Evolutionary conservation across 2,888 invertebrate species (phyloP).

Genomic region (Caenorhabditis sp.): DNA sequence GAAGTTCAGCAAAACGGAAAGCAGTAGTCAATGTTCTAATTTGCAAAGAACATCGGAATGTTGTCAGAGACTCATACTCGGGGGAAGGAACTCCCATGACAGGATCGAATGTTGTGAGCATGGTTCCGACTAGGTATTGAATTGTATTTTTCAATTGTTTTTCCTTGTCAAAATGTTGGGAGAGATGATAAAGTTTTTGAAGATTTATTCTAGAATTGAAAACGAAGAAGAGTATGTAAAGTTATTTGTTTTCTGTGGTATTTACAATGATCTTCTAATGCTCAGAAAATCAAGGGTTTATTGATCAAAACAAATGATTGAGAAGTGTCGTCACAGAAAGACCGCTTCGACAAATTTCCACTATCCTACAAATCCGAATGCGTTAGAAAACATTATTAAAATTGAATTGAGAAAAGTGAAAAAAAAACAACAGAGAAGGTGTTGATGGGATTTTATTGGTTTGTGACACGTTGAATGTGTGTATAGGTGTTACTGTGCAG

Average conservation of each 20-base stretch:
- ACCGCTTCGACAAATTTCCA: slow-evolving; percentile 51
- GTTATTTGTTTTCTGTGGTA: slow-evolving; percentile 7
- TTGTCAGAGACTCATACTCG: slow-evolving; percentile 34
- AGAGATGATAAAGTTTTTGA: slow-evolving; percentile 1
- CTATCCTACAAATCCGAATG: slow-evolving; percentile 60
- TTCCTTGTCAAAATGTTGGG: neutral
- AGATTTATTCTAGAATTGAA: slow-evolving; percentile 35
- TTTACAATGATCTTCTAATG: slow-evolving; percentile 51
- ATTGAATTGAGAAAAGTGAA: neutral
- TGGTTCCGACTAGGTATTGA: slow-evolving; percentile 30
- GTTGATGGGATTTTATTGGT: slow-evolving; percentile 47
- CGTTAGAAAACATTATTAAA: slow-evolving; percentile 41
- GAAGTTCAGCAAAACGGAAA: slow-evolving; percentile 44
- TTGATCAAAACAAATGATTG: slow-evolving; percentile 53
- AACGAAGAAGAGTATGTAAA: neutral
- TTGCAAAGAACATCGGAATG: slow-evolving; percentile 26
- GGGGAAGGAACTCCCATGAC: slow-evolving; percentile 11
- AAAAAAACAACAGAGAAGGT: slow-evolving; percentile 58
- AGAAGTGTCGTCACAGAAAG: slow-evolving; percentile 47
- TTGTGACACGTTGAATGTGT: slow-evolving; percentile 59
- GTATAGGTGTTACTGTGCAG: slow-evolving; percentile 51
- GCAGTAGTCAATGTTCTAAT: slow-evolving; percentile 11
- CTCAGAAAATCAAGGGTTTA: slow-evolving; percentile 48
- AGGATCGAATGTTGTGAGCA: slow-evolving; percentile 30
- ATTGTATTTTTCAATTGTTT: neutral